phyloP scores from a whole-genome alignment of 2,113 vertebrate genomes.

The Mesitornis unicolor region DNA sequence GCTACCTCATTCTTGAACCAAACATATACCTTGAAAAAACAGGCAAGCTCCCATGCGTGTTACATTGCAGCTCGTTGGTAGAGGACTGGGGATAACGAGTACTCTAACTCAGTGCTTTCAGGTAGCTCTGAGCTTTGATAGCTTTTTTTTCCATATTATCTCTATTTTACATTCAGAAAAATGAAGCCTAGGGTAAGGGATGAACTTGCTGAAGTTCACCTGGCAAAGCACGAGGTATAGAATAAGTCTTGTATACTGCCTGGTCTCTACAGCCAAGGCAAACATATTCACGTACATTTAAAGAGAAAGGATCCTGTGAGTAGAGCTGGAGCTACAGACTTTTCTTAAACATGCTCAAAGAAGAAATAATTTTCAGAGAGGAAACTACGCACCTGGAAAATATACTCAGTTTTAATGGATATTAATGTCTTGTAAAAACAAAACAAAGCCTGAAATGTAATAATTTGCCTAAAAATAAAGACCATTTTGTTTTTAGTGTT shows the following conservation, averaged over 20 bases:
- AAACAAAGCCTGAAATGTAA: slow-evolving; percentile 23
- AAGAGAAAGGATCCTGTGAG: slow-evolving; percentile 44
- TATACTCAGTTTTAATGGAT: not conserved
- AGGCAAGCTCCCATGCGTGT: not conserved
- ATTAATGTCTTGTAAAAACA: slow-evolving; percentile 33
- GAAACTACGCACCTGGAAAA: slow-evolving; percentile 38
- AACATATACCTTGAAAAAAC: not conserved
- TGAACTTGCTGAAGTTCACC: slow-evolving; percentile 24
- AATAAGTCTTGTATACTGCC: not conserved
- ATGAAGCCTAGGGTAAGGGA: not conserved
- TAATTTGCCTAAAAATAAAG: slow-evolving; percentile 31
- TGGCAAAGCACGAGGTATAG: not conserved
- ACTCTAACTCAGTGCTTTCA: not conserved
- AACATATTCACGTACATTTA: slow-evolving; percentile 7
- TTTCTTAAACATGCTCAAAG: slow-evolving; percentile 12
- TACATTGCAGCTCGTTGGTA: not conserved
- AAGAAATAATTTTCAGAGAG: not conserved
- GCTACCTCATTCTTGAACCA: not conserved
- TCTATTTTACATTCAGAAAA: not conserved
- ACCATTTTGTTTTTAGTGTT: not conserved
- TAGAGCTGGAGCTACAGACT: not conserved
- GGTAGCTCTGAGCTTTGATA: not conserved
- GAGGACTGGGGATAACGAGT: not conserved
- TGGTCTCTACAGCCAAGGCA: slow-evolving; percentile 29
- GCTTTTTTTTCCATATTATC: not conserved